phyloP scores from a whole-genome alignment of 1,140 invertebrate genomes.

The Ridgeia piscesae region DNA sequence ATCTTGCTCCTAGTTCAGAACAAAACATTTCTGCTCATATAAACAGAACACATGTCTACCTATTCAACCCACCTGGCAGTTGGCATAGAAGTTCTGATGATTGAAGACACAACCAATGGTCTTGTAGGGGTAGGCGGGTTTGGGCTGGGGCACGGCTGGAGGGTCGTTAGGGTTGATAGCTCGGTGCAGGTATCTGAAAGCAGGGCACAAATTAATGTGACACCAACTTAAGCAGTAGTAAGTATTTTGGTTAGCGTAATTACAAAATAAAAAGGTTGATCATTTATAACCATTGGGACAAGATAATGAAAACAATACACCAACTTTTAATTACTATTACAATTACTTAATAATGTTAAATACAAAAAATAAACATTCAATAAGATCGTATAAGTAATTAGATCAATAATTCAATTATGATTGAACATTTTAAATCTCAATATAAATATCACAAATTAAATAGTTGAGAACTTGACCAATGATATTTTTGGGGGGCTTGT shows the following conservation, averaged over 20 bases:
- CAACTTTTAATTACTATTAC: too few relatives aligned
- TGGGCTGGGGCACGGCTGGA: conserved; percentile 44
- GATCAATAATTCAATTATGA: too few relatives aligned
- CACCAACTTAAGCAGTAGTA: neutral
- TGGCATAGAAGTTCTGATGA: conserved; percentile 57
- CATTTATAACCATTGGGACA: neutral
- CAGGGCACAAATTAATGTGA: neutral
- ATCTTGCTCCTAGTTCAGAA: neutral
- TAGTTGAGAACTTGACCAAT: too few relatives aligned
- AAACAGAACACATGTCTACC: neutral
- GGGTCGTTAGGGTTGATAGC: conserved; percentile 52
- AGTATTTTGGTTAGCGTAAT: neutral
- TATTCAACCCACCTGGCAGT: conserved; percentile 51
- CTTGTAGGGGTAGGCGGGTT: conserved; percentile 53
- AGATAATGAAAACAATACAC: neutral
- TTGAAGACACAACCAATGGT: conserved; percentile 60
- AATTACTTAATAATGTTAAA: too few relatives aligned
- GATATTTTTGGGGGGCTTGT: too few relatives aligned
- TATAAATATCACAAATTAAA: too few relatives aligned
- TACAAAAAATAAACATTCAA: too few relatives aligned
- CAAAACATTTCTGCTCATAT: neutral
- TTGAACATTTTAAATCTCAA: too few relatives aligned
- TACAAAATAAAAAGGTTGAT: neutral
- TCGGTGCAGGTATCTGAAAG: conserved; percentile 51
- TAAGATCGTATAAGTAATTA: too few relatives aligned